Evolutionary conservation across 2,888 invertebrate species (phyloP).

Genomic region (Nemotelus pantherinus): DNA sequence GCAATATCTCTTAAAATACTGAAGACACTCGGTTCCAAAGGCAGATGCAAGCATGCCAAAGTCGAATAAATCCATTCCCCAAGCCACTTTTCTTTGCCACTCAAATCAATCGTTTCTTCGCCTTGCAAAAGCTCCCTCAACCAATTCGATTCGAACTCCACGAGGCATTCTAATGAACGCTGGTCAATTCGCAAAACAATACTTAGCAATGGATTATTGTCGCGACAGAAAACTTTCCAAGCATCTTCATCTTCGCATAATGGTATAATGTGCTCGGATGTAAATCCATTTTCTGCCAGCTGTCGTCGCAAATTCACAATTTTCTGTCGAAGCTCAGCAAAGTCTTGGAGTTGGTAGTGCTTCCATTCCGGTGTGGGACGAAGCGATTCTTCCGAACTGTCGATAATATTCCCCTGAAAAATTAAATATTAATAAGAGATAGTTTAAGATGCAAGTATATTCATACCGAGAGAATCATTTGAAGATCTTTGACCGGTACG

Average conservation of each 20-base stretch:
- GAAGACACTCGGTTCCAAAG: conserved; percentile 61
- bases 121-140: conserved; percentile 52
- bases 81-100: conserved; percentile 58
- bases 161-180: conserved; percentile 58
- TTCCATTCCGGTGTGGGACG: conserved; percentile 62
- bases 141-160: conserved; percentile 60
- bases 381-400: conserved; percentile 54
- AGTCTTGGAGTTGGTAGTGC: conserved; percentile 57
- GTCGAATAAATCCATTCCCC: conserved; percentile 62
- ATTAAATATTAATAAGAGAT: neutral
- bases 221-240: conserved; percentile 59
- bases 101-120: conserved; percentile 53
- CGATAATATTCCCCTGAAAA: conserved; percentile 52
- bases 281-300: conserved; percentile 50
- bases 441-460: neutral
- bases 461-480: conserved; percentile 3
- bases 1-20: conserved; percentile 61
- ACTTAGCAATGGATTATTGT: conserved; percentile 58
- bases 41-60: conserved; percentile 61
- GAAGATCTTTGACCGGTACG: neutral
- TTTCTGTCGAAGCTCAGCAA: conserved; percentile 55
- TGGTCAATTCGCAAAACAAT: conserved; percentile 60
- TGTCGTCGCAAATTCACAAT: conserved; percentile 54
- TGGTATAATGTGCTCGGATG: conserved; percentile 54
- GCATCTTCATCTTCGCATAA: conserved; percentile 55